Base-by-base conservation (phyloP, 2,797 vertebrate genomes). In the Rhinophrynus dorsalis region DNA sequence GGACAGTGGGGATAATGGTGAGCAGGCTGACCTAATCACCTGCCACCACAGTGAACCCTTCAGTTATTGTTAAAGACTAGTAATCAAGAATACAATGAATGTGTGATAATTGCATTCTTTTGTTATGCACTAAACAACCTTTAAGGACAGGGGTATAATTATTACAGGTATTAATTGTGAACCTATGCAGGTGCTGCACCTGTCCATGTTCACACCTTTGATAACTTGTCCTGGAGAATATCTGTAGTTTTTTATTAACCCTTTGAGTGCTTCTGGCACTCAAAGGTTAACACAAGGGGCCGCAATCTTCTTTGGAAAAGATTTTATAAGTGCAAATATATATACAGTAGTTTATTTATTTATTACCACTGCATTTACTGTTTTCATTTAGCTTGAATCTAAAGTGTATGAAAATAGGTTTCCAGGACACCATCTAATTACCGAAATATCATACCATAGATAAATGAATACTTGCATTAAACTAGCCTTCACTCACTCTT, bases 191-290 rank as follows among this genome's bases (percentile, higher is more conserved):
- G 50, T 52, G 50, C 15, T 3, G 23, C 23, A 13, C n/a, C n/a
- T n/a, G n/a, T n/a, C n/a, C n/a, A n/a, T n/a, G n/a, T n/a, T n/a
- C n/a, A n/a, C n/a, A n/a, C n/a, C n/a, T n/a, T n/a, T n/a, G n/a
- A n/a, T n/a, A n/a, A n/a, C n/a, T n/a, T n/a, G n/a, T 51, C 47
- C 23, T 51, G 47, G 47, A 27, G 32, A 52, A 52, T 52, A 26
- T 32, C 50, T 15, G 26, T 9, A 30, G 26, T 13, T 2, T 52
- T 51, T 30, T n/a, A n/a, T n/a, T n/a, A n/a, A n/a, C n/a, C n/a
- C n/a, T n/a, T n/a, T n/a, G n/a, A n/a, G n/a, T n/a, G n/a, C n/a
- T n/a, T n/a, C n/a, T n/a, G n/a, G n/a, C n/a, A n/a, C n/a, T n/a
- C n/a, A n/a, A n/a, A n/a, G n/a, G 15, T 52, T 52, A 52, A 52